Percentiles rank a stretch among this genome's conserved stretches.
phyloP scores from a whole-genome alignment of 2,888 invertebrate genomes.

The Mythimna vitellina region DNA sequence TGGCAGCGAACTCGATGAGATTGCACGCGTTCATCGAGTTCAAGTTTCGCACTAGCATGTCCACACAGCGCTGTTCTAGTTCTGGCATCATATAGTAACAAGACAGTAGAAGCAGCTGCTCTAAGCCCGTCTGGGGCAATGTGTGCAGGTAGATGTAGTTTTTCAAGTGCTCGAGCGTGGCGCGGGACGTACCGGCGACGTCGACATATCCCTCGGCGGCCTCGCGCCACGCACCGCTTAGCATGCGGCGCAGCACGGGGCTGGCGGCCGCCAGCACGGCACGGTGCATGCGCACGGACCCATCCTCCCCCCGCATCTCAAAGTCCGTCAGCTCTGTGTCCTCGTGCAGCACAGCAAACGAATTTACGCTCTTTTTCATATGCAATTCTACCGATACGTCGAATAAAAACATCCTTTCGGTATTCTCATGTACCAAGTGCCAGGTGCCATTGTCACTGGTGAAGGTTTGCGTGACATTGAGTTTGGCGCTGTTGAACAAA shows the following conservation, averaged over 20 bases:
- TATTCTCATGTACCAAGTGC: constrained; percentile 72
- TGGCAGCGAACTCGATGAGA: constrained; percentile 73
- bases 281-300: constrained; percentile 74
- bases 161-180: constrained; percentile 73
- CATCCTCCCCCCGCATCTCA: constrained; percentile 74
- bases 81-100: constrained; percentile 77
- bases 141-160: constrained; percentile 73
- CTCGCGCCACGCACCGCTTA: constrained; percentile 75
- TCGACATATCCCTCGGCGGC: constrained; percentile 70
- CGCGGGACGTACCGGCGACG: constrained; percentile 69
- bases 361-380: constrained; percentile 63
- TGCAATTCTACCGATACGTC: constrained; percentile 69
- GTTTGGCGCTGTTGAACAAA: constrained; percentile 66
- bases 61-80: constrained; percentile 74
- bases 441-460: constrained; percentile 74
- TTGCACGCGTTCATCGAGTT: constrained; percentile 49
- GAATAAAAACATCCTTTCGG: constrained; percentile 68
- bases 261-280: constrained; percentile 75
- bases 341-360: constrained; percentile 68
- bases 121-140: constrained; percentile 70
- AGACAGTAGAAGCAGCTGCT: constrained; percentile 73
- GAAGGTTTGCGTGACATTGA: constrained; percentile 66
- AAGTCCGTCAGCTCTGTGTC: constrained; percentile 78
- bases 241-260: constrained; percentile 74
- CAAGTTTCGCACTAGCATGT: constrained; percentile 65